phyloP scores from a whole-genome alignment of 2,797 vertebrate species.

The Leontocebus nigricollis region DNA sequence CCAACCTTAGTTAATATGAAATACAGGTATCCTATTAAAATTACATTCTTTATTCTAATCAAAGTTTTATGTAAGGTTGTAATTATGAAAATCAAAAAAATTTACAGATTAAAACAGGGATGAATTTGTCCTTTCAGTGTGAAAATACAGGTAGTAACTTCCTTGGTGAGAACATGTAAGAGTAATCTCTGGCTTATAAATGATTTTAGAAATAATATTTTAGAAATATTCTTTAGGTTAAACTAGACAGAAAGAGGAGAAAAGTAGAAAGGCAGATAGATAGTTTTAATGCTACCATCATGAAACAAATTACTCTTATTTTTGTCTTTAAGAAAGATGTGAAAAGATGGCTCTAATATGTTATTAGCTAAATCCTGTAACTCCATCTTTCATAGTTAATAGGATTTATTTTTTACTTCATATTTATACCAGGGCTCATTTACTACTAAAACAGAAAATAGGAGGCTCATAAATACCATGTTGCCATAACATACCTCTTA shows the following conservation, averaged over 20 bases:
- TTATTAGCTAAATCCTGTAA: background rate
- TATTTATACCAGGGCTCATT: background rate
- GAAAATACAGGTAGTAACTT: background rate
- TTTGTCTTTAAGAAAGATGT: background rate
- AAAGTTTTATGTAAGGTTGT: background rate
- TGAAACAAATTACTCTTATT: background rate
- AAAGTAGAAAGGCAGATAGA: background rate
- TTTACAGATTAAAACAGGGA: background rate
- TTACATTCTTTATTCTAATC: background rate
- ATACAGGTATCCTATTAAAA: background rate
- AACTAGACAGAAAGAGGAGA: background rate
- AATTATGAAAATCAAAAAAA: background rate
- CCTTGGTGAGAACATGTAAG: background rate
- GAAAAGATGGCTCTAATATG: background rate
- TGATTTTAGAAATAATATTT: background rate
- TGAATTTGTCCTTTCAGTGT: background rate
- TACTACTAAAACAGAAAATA: conserved; percentile 17
- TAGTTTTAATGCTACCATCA: background rate
- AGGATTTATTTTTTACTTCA: conserved; percentile 28
- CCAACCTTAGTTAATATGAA: background rate
- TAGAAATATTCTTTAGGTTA: conserved; percentile 16
- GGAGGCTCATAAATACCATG: background rate
- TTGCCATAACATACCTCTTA: background rate
- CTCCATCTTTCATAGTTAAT: background rate
- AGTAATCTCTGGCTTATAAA: background rate